Conservation (phyloP, 2,113 vertebrate species). For the Scolopax mira region DNA sequence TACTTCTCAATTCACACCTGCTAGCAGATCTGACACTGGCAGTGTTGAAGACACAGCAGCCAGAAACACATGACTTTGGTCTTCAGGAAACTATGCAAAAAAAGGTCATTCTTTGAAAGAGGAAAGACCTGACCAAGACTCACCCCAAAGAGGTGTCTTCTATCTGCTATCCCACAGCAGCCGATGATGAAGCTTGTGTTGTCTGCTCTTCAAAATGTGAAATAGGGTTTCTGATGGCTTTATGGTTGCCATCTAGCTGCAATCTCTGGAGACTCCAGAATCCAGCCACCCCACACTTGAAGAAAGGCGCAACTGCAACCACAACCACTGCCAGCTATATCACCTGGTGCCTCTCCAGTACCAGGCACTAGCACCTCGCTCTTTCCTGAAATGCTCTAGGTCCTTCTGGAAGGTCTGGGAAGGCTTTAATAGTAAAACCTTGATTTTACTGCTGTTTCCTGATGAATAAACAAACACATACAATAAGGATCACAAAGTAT, state of each 20-base stretch:
- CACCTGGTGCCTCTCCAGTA: neutral
- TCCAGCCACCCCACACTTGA: rapidly evolving
- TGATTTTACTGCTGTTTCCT: neutral
- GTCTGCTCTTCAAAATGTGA: neutral
- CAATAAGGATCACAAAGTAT: neutral
- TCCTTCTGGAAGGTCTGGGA: neutral
- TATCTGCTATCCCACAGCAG: neutral
- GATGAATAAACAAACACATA: neutral
- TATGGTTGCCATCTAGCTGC: neutral
- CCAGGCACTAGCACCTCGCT: neutral
- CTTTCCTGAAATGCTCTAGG: neutral
- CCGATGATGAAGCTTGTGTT: neutral
- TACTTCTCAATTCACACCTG: neutral
- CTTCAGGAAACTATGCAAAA: neutral
- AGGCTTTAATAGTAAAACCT: neutral
- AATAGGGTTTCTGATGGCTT: neutral
- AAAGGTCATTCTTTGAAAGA: neutral
- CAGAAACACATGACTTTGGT: neutral
- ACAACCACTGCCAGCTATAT: neutral
- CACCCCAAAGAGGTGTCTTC: neutral
- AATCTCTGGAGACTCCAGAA: neutral
- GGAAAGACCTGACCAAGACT: neutral
- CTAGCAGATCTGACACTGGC: neutral
- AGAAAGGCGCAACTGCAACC: neutral
- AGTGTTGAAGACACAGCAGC: neutral